A percentile compares a stretch with the other conserved stretches of the same genome.
These are phyloP conservation scores for Micoletzkya japonica DNA, from an alignment of 2,888 invertebrate genomes.

Conservation along the genomic window DNA sequence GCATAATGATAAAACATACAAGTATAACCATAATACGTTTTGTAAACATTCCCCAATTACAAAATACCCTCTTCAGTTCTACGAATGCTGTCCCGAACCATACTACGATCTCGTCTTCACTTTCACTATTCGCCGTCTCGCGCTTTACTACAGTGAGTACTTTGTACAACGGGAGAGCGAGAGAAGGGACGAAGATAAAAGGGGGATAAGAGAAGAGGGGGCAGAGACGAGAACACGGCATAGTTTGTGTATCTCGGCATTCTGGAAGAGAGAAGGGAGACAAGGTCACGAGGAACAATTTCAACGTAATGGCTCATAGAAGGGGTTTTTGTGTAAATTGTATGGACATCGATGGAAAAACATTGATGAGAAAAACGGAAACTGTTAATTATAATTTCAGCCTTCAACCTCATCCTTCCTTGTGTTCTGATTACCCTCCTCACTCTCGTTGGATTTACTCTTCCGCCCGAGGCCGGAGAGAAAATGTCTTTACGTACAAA, in stretches of 20 bases:
- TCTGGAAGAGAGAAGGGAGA: too few species aligned
- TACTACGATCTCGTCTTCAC: slow-evolving; percentile 54
- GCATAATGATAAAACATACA: too few species aligned
- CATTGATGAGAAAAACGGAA: too few species aligned
- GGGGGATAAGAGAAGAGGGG: not conserved
- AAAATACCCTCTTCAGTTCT: slow-evolving; percentile 36
- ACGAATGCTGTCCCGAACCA: slow-evolving; percentile 51
- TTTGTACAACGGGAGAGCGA: not conserved
- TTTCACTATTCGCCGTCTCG: slow-evolving; percentile 87
- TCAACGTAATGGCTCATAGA: too few species aligned
- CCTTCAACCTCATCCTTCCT: slow-evolving; percentile 95
- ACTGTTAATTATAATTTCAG: too few species aligned
- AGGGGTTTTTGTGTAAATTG: too few species aligned
- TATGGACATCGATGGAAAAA: too few species aligned
- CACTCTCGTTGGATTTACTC: slow-evolving; percentile 51
- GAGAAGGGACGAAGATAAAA: not conserved
- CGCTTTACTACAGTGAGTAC: slow-evolving; percentile 84
- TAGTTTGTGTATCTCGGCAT: too few species aligned
- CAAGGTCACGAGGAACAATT: too few species aligned
- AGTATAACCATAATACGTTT: too few species aligned
- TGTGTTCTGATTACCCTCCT: slow-evolving; percentile 69
- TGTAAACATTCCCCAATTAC: too few species aligned
- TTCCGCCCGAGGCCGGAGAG: slow-evolving; percentile 54
- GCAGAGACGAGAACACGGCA: not conserved
- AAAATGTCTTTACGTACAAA: slow-evolving; percentile 53